Conservation (phyloP, 2,888 invertebrate genomes). For the Drosophila ezoana region DNA sequence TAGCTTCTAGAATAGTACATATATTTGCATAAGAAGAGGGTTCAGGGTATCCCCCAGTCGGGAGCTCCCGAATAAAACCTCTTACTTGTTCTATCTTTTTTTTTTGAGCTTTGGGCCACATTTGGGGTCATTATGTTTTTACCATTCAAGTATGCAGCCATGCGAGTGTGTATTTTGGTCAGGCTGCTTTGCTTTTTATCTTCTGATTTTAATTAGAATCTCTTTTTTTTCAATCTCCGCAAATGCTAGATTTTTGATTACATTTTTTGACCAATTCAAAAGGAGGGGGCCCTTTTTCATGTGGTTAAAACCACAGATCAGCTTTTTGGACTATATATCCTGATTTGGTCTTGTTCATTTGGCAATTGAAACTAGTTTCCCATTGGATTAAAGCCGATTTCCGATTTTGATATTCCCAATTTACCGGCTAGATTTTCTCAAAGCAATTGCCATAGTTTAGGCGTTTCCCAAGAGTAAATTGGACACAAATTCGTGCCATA, state of each 20-base stretch:
- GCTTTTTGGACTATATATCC: not conserved
- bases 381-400: slow-evolving; percentile 15
- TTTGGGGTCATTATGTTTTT: slow-evolving; percentile 48
- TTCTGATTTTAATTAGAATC: slow-evolving; percentile 65
- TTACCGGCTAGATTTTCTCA: slow-evolving; percentile 12
- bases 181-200: slow-evolving; percentile 41
- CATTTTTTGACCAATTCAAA: slow-evolving; percentile 43
- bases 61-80: too few relatives aligned
- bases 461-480: slow-evolving; percentile 65
- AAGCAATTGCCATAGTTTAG: slow-evolving; percentile 67
- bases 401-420: slow-evolving; percentile 9
- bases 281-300: not conserved
- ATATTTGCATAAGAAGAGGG: too few relatives aligned
- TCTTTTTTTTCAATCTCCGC: slow-evolving; percentile 25
- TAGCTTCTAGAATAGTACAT: too few relatives aligned
- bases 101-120: slow-evolving; percentile 25
- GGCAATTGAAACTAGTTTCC: not conserved
- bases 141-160: slow-evolving; percentile 46
- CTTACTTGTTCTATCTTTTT: slow-evolving; percentile 21
- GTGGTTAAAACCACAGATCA: not conserved
- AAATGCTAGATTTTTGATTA: slow-evolving; percentile 65
- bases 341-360: not conserved
- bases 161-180: slow-evolving; percentile 28
- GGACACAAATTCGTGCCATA: slow-evolving; percentile 27
- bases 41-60: too few relatives aligned